Conservation (phyloP, 2,888 invertebrate genomes). For the Toxonevra muliebris region DNA sequence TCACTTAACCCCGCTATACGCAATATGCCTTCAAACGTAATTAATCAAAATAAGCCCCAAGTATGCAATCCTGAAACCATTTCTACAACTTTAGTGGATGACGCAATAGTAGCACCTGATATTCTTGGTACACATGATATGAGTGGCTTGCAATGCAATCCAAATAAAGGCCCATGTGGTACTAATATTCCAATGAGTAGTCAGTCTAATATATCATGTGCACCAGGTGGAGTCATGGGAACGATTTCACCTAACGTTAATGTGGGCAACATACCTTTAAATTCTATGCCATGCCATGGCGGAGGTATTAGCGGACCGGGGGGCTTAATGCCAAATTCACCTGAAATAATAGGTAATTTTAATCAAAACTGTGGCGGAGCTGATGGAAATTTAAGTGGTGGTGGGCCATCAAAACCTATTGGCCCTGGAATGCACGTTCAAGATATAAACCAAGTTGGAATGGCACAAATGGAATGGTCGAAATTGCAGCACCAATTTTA, state of each 20-base stretch:
- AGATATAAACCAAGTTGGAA: slow-evolving; percentile 50
- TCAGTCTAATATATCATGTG: slow-evolving; percentile 39
- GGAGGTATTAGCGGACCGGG: slow-evolving; percentile 41
- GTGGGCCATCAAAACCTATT: slow-evolving; percentile 39
- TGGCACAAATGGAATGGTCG: slow-evolving; percentile 87
- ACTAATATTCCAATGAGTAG: slow-evolving; percentile 19
- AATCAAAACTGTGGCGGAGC: slow-evolving; percentile 39
- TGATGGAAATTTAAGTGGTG: slow-evolving; percentile 32
- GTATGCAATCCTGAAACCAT: slow-evolving; percentile 38
- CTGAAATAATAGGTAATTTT: slow-evolving; percentile 43
- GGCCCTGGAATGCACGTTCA: slow-evolving; percentile 31
- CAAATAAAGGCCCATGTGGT: slow-evolving; percentile 15
- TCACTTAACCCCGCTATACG: slow-evolving; percentile 42
- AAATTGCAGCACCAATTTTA: slow-evolving; percentile 89
- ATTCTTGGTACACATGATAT: slow-evolving; percentile 40
- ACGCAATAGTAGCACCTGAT: slow-evolving; percentile 44
- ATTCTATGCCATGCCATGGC: slow-evolving; percentile 29
- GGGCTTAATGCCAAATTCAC: slow-evolving; percentile 42
- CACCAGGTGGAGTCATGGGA: slow-evolving; percentile 24
- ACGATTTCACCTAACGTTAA: slow-evolving; percentile 40
- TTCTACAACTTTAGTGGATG: slow-evolving; percentile 55
- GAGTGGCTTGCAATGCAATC: slow-evolving; percentile 21
- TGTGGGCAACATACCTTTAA: slow-evolving; percentile 32
- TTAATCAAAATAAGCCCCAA: slow-evolving; percentile 35
- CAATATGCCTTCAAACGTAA: slow-evolving; percentile 42